Conservation (phyloP, 1,140 invertebrate species). For the Doryteuthis pealeii region DNA sequence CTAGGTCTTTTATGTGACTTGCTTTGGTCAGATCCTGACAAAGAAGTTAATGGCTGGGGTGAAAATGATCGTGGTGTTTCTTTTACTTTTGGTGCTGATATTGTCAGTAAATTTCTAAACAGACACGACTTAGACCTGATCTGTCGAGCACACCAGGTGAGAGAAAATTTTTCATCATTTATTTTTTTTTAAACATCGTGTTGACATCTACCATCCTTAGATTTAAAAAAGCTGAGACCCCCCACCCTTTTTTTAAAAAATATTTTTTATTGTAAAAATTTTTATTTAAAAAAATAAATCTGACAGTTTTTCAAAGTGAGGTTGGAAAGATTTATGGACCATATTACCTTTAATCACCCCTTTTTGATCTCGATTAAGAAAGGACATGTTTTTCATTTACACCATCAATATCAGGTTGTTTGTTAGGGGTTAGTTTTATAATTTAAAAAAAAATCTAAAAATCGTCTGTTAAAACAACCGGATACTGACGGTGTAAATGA, state of each 20-base stretch:
- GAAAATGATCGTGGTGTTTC: conserved; percentile 67
- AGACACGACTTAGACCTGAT: conserved; percentile 67
- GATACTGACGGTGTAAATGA: no score
- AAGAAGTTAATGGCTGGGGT: conserved; percentile 66
- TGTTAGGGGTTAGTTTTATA: no score
- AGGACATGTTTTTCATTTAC: no score
- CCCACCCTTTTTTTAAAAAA: neutral
- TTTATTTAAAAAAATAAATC: no score
- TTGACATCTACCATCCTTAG: neutral
- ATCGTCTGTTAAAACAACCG: no score
- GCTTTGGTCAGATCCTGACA: conserved; percentile 97
- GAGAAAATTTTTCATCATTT: neutral
- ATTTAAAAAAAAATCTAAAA: no score
- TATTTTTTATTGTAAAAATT: no score
- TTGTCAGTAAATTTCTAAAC: conserved; percentile 63
- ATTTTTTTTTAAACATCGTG: conserved; percentile 6
- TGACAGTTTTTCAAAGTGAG: no score
- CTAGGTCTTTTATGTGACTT: conserved; percentile 86
- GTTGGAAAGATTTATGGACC: no score
- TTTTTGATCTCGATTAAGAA: no score
- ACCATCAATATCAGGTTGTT: no score
- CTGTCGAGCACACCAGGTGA: conserved; percentile 67
- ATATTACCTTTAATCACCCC: no score
- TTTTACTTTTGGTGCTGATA: conserved; percentile 65
- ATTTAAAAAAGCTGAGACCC: neutral